Evolutionary conservation across 1,140 invertebrate genomes (phyloP), one percentile per base, ranked within the genome.

Genomic region (Oedothorax gibbosus): DNA sequence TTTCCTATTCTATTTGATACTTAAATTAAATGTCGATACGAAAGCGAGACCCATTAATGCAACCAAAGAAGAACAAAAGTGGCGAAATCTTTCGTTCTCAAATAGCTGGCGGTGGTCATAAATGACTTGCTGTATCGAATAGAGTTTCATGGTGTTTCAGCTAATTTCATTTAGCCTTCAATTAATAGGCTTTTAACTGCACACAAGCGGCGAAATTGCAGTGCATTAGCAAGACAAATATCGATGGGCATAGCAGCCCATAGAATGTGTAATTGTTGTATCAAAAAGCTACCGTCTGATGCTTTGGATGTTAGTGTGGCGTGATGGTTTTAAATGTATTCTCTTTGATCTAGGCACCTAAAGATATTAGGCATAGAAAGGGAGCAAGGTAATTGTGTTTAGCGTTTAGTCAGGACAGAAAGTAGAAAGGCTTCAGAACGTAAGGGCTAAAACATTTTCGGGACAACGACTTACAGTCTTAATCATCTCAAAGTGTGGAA

Each of bases 191-290:
- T 71, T 71, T 71, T 71, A 71, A 71, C 69, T 53, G 69, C 50
- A 71, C 54, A 71, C 69, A 71, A 71, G 69, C 69, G 69, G 54
- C 50, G 54, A 71, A 71, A 71, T 54, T 71, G 69, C 69, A 53
- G 69, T 51, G 54, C 69, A 71, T 71, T 71, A 71, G 69, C 69
- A 71, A 71, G 69, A 71, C 54, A 71, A 71, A 71, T 71, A 50
- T 71, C 51, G 69, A 71, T 71, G 69, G 69, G 51, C 69, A 71
- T 51, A 71, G 69, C 69, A 53, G 50, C 50, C 69, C 51, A 53
- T 71, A 71, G 69, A 71, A 71, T 71, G 69, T 71, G 69, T 71
- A 71, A 71, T 71, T 71, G 69, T 71, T 71, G 69, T 71, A 71
- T 71, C 69, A 71, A 71, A 71, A 71, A 71, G 69, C 69, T 54